phyloP scores from a whole-genome alignment of 2,113 vertebrate species.

The Gorsachius goisagi region DNA sequence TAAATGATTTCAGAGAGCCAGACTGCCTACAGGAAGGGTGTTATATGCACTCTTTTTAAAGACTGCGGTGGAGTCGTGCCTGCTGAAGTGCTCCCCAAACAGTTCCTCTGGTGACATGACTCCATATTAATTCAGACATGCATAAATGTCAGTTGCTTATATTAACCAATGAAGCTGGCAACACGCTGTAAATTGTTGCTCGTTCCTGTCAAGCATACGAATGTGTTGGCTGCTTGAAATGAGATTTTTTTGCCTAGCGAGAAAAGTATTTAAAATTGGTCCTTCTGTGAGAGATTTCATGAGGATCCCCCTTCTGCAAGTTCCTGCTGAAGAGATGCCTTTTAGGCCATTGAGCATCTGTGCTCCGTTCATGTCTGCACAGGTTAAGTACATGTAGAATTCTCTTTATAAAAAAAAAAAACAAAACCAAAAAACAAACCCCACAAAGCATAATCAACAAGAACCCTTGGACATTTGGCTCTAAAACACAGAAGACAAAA shows the following conservation, averaged over 20 bases:
- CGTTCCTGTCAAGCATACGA: background rate
- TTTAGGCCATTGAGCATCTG: background rate
- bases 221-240: background rate
- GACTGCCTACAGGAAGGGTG: background rate
- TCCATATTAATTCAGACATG: background rate
- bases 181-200: background rate
- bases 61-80: background rate
- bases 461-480: background rate
- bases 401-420: background rate
- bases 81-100: background rate
- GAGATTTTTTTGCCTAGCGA: background rate
- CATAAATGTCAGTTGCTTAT: background rate
- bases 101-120: background rate
- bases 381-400: background rate
- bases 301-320: background rate
- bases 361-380: background rate
- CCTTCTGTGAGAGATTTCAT: background rate
- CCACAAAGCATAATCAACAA: background rate
- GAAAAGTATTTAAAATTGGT: background rate
- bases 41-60: background rate
- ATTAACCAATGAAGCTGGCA: background rate
- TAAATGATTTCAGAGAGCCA: background rate
- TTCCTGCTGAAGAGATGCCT: background rate
- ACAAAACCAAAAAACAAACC: too few relatives aligned
- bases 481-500: background rate